Evolutionary conservation across 2,888 invertebrate species (phyloP), one percentile per base, ranked within the genome.

Genomic region (Eristalis intricaria): DNA sequence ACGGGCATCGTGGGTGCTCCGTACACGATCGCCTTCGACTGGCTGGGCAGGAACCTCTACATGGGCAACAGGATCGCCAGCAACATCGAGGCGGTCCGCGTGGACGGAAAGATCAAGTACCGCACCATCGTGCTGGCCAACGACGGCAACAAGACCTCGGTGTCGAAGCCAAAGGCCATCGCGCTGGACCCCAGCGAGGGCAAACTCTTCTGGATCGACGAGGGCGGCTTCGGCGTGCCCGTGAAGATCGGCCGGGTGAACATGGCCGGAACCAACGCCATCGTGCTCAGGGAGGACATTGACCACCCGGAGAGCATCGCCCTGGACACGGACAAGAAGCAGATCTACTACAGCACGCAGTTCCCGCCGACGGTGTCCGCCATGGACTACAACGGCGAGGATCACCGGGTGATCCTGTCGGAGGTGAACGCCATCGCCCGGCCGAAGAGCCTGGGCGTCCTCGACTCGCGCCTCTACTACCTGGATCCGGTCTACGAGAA

Each of bases 181-280:
- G 97, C 97, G 77, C 94, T 99, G 40, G 98, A 99, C 94, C 98
- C 99, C 0, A 95, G 95, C n/a, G 97, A 97, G 90, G 99, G 99
- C 38, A 96, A 97, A 93, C 93, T 99, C 35, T 99, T 98, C 93
- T 99, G 99, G 99, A 95, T 98, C 11, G 99, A 99, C 91, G 97
- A 97, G 89, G 99, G 99, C 11, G 98, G 98, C 10, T 96, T 94
- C 84, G 98, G 97, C 1, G 97, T 98, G 0, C 97, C 97, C 0
- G 95, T 96, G 0, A 99, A 99, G 93, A 96, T 99, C 38, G 97
- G 96, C 0, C 96, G 96, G 90, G 98, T 97, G 0, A 97, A 98
- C 91, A 98, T 99, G 98, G 98, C 99, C 91, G 99, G 99, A 0
- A 95, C 95, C 15, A 96, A 96, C 90, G 94, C 98, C 0, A 92